Conservation (phyloP, 2,888 invertebrate genomes). For the Melipona bicolor region DNA sequence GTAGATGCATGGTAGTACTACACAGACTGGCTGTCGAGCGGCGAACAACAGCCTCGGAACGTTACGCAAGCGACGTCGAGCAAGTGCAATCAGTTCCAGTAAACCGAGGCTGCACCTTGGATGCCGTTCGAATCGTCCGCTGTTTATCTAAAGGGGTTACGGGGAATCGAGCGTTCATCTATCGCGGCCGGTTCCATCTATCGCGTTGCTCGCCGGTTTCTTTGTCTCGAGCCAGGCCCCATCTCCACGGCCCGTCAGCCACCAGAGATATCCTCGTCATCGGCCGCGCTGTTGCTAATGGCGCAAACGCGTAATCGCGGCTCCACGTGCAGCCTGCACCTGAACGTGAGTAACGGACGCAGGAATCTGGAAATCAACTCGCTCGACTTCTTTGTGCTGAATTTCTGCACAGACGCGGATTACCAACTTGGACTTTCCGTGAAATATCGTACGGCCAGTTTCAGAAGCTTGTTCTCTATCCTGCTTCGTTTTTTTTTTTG, state of each 20-base stretch:
- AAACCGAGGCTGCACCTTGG: constrained; percentile 22
- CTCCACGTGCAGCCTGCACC: constrained; percentile 80
- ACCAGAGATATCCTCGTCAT: constrained; percentile 43
- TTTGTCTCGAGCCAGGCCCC: constrained; percentile 72
- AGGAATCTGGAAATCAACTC: neutral
- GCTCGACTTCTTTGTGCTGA: neutral
- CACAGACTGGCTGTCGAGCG: too few relatives aligned
- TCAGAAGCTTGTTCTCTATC: too few relatives aligned
- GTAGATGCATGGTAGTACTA: neutral
- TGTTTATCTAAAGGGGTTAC: constrained; percentile 55
- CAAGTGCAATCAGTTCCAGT: constrained; percentile 36
- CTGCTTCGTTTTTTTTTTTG: too few relatives aligned
- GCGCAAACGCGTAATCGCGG: constrained; percentile 75
- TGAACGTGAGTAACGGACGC: constrained; percentile 79
- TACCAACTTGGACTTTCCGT: too few relatives aligned
- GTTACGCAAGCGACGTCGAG: constrained; percentile 39
- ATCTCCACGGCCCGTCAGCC: constrained; percentile 36
- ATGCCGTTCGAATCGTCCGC: constrained; percentile 23
- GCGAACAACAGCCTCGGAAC: neutral
- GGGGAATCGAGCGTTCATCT: constrained; percentile 42
- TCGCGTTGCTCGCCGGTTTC: constrained; percentile 63
- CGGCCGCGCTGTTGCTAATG: constrained; percentile 58
- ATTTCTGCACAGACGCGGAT: too few relatives aligned
- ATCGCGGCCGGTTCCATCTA: constrained; percentile 57
- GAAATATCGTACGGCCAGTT: too few relatives aligned